phyloP scores from a whole-genome alignment of 2,797 vertebrate genomes.

The Syngnathus acus region DNA sequence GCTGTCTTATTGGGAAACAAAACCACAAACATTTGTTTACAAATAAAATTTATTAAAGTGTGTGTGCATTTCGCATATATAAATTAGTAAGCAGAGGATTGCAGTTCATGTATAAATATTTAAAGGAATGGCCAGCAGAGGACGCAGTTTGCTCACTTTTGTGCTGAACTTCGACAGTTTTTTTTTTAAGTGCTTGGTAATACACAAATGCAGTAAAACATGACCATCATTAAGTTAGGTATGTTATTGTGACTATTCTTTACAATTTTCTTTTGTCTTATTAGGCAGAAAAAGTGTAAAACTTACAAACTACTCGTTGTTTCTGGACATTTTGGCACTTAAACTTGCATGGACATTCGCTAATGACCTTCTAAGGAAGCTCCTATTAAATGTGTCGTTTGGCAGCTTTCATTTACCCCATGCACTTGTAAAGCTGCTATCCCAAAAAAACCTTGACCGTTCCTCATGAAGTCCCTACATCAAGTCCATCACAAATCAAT shows the following conservation, averaged over 20 bases:
- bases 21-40: constrained; percentile 33
- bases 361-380: constrained; percentile 7
- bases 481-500: constrained; percentile 78
- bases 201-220: constrained; percentile 53
- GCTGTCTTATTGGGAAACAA: constrained; percentile 18
- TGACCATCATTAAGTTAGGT: not conserved
- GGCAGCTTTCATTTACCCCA: constrained; percentile 23
- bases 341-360: constrained; percentile 36
- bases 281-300: constrained; percentile 50
- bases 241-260: not conserved
- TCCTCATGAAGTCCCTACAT: constrained; percentile 10
- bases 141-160: constrained; percentile 25
- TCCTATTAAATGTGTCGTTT: constrained; percentile 11
- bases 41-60: constrained; percentile 53
- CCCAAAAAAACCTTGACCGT: constrained; percentile 28
- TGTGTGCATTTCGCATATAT: constrained; percentile 41
- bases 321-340: constrained; percentile 67
- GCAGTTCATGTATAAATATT: constrained; percentile 11
- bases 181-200: constrained; percentile 53
- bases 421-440: not conserved
- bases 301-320: constrained; percentile 62
- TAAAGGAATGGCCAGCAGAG: constrained; percentile 49
- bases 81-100: constrained; percentile 42
- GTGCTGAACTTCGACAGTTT: constrained; percentile 57
- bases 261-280: constrained; percentile 23